Percentiles rank a stretch among this genome's conserved stretches.
Evolutionary conservation across 2,888 invertebrate species (phyloP).

Genomic region (Copidosoma aretas): DNA sequence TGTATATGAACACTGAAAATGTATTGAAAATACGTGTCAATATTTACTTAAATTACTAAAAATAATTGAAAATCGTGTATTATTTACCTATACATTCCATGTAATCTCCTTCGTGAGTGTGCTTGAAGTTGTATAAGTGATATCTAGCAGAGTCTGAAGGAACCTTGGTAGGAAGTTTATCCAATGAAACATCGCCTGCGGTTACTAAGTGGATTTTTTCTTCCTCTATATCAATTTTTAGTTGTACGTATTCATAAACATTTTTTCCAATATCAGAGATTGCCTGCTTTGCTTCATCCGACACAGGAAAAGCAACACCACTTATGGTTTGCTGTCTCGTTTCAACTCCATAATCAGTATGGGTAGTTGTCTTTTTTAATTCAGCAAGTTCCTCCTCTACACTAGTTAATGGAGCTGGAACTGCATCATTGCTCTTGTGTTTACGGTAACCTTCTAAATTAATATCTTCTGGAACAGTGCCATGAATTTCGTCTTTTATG

Average conservation of each 20-base stretch:
- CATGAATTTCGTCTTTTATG: conserved; percentile 94
- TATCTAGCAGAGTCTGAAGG: conserved; percentile 88
- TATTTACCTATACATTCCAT: conserved; percentile 79
- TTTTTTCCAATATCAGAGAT: conserved; percentile 77
- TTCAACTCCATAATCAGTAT: conserved; percentile 80
- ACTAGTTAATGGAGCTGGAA: conserved; percentile 88
- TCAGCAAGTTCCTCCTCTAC: conserved; percentile 86
- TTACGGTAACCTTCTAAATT: conserved; percentile 81
- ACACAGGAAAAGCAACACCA: conserved; percentile 89
- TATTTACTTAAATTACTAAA: conserved; percentile 1
- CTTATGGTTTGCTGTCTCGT: conserved; percentile 88
- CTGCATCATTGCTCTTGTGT: conserved; percentile 77
- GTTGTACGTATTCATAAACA: conserved; percentile 87
- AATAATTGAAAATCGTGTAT: background rate
- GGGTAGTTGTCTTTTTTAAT: conserved; percentile 71
- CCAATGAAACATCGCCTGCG: conserved; percentile 72
- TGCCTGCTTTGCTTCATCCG: conserved; percentile 78
- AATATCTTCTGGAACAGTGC: conserved; percentile 83
- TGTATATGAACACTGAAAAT: conserved; percentile 90
- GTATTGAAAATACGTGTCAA: background rate
- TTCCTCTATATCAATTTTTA: conserved; percentile 83
- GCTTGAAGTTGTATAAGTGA: conserved; percentile 89
- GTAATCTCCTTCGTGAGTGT: conserved; percentile 91
- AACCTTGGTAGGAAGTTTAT: conserved; percentile 77
- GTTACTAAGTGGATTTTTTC: conserved; percentile 87